phyloP scores from a whole-genome alignment of 2,797 vertebrate genomes.

The Melanogrammus aeglefinus region DNA sequence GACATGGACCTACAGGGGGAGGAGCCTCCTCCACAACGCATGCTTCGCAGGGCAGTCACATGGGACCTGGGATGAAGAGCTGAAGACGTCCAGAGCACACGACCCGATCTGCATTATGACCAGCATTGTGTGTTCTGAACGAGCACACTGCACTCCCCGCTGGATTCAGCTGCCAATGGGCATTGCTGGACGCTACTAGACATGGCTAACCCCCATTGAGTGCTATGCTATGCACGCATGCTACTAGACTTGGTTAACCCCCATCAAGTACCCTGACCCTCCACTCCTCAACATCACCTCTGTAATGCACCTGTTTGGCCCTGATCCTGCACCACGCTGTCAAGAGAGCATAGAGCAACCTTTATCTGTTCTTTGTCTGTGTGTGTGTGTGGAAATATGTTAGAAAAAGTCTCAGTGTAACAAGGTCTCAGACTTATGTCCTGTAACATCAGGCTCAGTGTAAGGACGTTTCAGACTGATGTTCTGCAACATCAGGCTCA shows the following conservation, averaged over 20 bases:
- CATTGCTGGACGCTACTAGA: not conserved
- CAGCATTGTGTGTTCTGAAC: not conserved
- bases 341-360: not conserved
- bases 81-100: constrained; percentile 60
- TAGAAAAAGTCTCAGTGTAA: too few species aligned
- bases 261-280: not conserved
- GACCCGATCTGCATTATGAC: constrained; percentile 35
- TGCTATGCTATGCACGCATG: too few species aligned
- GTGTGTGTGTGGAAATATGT: not conserved
- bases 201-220: too few species aligned
- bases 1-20: constrained; percentile 81
- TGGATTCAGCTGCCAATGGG: constrained; percentile 11
- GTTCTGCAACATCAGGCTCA: too few species aligned
- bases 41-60: constrained; percentile 70
- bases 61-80: constrained; percentile 30
- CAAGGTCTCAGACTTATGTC: too few species aligned
- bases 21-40: constrained; percentile 81
- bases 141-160: not conserved
- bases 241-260: not conserved
- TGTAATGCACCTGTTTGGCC: not conserved
- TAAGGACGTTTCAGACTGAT: too few species aligned
- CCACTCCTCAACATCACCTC: not conserved
- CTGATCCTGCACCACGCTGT: not conserved
- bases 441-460: too few species aligned
- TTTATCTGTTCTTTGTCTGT: not conserved